Evolutionary conservation across 2,113 vertebrate species (phyloP).

Genomic region (Protobothrops flavoviridis): DNA sequence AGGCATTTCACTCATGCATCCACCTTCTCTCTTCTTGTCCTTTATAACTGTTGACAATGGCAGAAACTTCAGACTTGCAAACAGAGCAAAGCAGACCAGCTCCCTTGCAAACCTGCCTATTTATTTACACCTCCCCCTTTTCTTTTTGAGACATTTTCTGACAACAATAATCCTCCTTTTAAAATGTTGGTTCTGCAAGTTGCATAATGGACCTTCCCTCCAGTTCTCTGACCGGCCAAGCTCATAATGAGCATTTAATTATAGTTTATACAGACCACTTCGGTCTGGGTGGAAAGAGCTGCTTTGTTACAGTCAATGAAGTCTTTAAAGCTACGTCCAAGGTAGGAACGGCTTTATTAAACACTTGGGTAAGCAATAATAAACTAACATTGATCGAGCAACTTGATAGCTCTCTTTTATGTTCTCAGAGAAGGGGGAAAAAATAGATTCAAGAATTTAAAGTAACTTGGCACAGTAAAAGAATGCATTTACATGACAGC

Average conservation of each 20-base stretch:
- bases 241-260: conserved; percentile 75
- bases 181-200: conserved; percentile 40
- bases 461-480: conserved; percentile 59
- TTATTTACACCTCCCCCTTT: conserved; percentile 29
- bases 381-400: conserved; percentile 71
- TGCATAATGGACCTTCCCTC: conserved; percentile 61
- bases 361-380: conserved; percentile 76
- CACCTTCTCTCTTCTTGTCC: background rate
- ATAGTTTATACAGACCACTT: conserved; percentile 72
- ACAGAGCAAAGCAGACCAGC: conserved; percentile 39
- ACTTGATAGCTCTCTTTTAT: conserved; percentile 69
- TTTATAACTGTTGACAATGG: conserved; percentile 10
- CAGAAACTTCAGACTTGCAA: conserved; percentile 24
- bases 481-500: conserved; percentile 39
- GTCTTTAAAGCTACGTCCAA: conserved; percentile 68
- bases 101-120: conserved; percentile 41
- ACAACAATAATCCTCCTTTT: conserved; percentile 58
- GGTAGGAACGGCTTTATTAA: conserved; percentile 71
- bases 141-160: conserved; percentile 58
- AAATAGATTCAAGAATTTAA: conserved; percentile 57
- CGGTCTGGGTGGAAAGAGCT: conserved; percentile 68
- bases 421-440: background rate
- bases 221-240: conserved; percentile 69
- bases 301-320: conserved; percentile 73
- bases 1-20: background rate